Base-by-base conservation (phyloP, 2,888 invertebrate species). In the Loripinus fragilis region DNA sequence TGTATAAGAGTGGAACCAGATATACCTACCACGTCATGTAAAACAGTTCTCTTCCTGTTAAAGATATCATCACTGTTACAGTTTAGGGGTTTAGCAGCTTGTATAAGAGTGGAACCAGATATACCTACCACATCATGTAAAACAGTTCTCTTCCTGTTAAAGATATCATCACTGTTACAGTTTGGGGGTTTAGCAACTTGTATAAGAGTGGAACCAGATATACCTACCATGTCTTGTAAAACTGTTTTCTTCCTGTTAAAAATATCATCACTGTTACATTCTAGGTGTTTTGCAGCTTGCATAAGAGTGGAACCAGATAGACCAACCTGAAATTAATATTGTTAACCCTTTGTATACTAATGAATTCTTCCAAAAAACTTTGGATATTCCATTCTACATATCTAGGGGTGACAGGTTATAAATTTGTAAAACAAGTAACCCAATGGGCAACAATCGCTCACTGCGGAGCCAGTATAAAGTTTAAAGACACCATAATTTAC, bases 91-190 rank as follows among this genome's bases (percentile, higher is more conserved):
- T 80, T 74, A 1, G 88, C 84, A 20, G 83, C 85, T 35, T 89
- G n/a, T n/a, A 10, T 41, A 41, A 91, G 65, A 30, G 80, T 48
- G 3, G 67, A 65, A 38, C 85, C 76, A 8, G 89, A 85, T 3
- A 91, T 86, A n/a, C 90, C 90, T 10, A 91, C 91, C 91, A n/a
- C n/a, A n/a, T n/a, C 83, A n/a, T 85, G 60, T 2, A 90, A 78
- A 45, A 86, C 83, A 25, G 83, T 45, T 78, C 80, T 86, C 70
- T 91, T 91, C 55, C 85, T 79, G 17, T 85, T 70, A 10, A 88
- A 30, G 0, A 88, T 71, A 38, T 81, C 74, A 12, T 86, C 79
- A 12, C 78, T 74, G 7, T 85, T 83, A 30, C 75, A 72, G 0
- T 73, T 67, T 7, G 80, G 41, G 42, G 78, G 68, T 67, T 80